Evolutionary conservation across 2,888 invertebrate species (phyloP).

Genomic region (Salticus scenicus): DNA sequence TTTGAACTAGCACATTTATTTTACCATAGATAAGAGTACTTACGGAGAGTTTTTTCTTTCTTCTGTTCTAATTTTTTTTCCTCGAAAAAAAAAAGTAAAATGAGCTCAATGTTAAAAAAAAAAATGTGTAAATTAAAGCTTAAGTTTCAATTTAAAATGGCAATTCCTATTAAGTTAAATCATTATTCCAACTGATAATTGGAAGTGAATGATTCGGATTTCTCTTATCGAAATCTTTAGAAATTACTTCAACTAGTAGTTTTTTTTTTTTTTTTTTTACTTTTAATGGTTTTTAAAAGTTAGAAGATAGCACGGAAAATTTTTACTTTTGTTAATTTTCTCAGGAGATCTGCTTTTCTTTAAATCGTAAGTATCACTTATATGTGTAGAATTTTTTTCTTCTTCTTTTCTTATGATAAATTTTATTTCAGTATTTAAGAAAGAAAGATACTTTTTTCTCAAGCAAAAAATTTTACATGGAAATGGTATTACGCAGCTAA

Average conservation of each 20-base stretch:
- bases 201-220: not conserved
- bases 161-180: not conserved
- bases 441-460: too few relatives aligned
- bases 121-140: not conserved
- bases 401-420: too few relatives aligned
- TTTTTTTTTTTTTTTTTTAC: not conserved
- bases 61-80: not conserved
- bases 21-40: not conserved
- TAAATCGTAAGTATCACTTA: too few relatives aligned
- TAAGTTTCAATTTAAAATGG: not conserved
- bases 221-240: not conserved
- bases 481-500: too few relatives aligned
- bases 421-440: too few relatives aligned
- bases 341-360: too few relatives aligned
- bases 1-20: constrained; percentile 12
- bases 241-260: too few relatives aligned
- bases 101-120: not conserved
- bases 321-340: too few relatives aligned
- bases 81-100: not conserved
- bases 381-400: too few relatives aligned
- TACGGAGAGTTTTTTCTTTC: not conserved
- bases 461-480: too few relatives aligned
- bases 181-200: not conserved
- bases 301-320: too few relatives aligned
- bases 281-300: not conserved